These are phyloP conservation scores for Alauda arvensis DNA, from an alignment of 2,797 vertebrate genomes.

Conservation along the genomic window DNA sequence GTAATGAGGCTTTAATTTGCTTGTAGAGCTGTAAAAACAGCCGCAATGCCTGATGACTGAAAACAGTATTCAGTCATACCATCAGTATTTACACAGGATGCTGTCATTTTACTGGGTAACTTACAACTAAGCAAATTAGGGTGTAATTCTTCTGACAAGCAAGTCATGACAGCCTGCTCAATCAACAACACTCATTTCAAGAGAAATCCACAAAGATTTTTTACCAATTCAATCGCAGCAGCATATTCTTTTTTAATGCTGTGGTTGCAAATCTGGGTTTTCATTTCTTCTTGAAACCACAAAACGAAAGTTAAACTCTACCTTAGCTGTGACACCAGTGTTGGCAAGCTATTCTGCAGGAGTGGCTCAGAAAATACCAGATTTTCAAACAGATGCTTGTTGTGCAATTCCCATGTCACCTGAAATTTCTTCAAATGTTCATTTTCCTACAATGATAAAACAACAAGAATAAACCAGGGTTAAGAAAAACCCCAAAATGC, in stretches of 20 bases:
- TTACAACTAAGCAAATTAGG: neutral
- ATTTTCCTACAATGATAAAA: slow-evolving; percentile 79
- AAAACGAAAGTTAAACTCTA: slow-evolving; percentile 59
- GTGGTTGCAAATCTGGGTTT: neutral
- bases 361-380: slow-evolving; percentile 95
- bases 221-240: neutral
- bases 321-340: slow-evolving; percentile 91
- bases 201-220: neutral
- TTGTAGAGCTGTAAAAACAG: neutral
- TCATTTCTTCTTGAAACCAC: neutral
- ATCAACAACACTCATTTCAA: neutral
- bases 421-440: slow-evolving; percentile 97
- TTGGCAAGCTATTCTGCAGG: slow-evolving; percentile 90
- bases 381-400: slow-evolving; percentile 98
- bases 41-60: neutral
- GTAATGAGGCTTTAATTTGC: neutral
- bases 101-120: neutral
- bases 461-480: neutral
- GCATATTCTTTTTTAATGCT: neutral
- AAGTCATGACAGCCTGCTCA: neutral
- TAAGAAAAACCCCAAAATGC: neutral
- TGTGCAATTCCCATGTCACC: slow-evolving; percentile 97
- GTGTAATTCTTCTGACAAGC: neutral
- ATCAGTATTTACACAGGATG: neutral
- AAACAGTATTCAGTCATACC: neutral